Base-by-base conservation (phyloP, 2,888 invertebrate species). In the Thumatha senex region DNA sequence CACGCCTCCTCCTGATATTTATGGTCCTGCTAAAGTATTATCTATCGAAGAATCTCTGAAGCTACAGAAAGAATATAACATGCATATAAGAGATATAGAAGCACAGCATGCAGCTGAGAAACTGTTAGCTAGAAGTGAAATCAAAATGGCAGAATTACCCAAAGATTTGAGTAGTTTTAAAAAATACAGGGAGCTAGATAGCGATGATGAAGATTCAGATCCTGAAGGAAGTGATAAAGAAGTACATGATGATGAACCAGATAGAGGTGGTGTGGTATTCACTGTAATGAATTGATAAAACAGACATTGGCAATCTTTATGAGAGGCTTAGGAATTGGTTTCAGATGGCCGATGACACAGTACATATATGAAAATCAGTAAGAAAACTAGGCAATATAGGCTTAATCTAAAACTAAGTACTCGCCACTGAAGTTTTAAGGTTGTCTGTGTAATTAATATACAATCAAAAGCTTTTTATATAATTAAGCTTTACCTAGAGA, bases 1-100 rank as follows among this genome's bases (percentile, higher is more conserved):
- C 7, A 94, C 94, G 7, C 94, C 94, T 35, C 94, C 94, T 0
- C 87, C 89, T 0, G 92, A 87, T 36, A 68, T 93, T 36, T 92
- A 93, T 66, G 92, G 92, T 46, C 86, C 93, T 33, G 87, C 84
- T 1, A 92, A 93, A 78, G 56, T 86, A 11, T 74, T 94, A 46
- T 82, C 81, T 42, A 73, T 94, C 46, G 89, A 92, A 50, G 93
- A 94, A 63, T 94, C 94, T 0, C 74, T 94, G 4, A 82, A 79
- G 50, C 77, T 94, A 12, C 93, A 94, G 68, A 90, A 86, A 52
- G 87, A 92, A 40, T 89, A 93, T 52, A 89, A 84, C 56, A 58
- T 63, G 34, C 86, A 86, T 70, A 64, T 89, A 24, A 91, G 84
- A 54, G 80, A 92, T 67, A 74, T 93, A 36, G 93, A 93, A 77